Evolutionary conservation across 2,888 invertebrate species (phyloP).

Genomic region (Limenitis camilla): DNA sequence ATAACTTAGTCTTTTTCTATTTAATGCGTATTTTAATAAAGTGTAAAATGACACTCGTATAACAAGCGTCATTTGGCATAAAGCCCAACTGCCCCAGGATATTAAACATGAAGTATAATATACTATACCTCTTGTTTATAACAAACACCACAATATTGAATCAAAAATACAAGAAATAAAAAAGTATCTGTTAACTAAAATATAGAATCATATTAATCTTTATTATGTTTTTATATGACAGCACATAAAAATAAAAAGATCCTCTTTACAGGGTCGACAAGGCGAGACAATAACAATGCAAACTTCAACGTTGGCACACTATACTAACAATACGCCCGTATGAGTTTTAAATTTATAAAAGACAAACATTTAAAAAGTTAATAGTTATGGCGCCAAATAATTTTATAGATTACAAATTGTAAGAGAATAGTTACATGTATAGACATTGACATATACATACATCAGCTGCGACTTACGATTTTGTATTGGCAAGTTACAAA

Average conservation of each 20-base stretch:
- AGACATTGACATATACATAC: no score
- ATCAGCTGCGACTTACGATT: neutral
- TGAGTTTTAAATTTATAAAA: conserved; percentile 15
- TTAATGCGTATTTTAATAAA: conserved; percentile 5
- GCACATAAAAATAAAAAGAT: conserved; percentile 13
- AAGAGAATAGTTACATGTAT: no score
- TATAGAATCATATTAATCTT: conserved; percentile 1
- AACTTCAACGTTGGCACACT: conserved; percentile 7
- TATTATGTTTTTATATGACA: conserved; percentile 5
- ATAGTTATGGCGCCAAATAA: neutral
- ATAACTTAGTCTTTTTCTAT: neutral
- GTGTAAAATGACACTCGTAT: conserved; percentile 12
- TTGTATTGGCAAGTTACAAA: conserved; percentile 3
- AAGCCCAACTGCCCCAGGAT: conserved; percentile 38
- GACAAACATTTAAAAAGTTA: conserved; percentile 2
- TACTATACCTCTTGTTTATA: no score
- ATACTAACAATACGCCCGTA: conserved; percentile 23
- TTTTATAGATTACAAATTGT: neutral
- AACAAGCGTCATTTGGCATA: conserved; percentile 41
- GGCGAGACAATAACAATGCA: conserved; percentile 14
- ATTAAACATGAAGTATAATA: neutral
- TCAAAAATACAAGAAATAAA: no score
- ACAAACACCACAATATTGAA: no score
- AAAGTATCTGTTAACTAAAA: no score
- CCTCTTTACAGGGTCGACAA: conserved; percentile 16